phyloP scores from a whole-genome alignment of 2,888 invertebrate species.

The Aspidapion aeneum region DNA sequence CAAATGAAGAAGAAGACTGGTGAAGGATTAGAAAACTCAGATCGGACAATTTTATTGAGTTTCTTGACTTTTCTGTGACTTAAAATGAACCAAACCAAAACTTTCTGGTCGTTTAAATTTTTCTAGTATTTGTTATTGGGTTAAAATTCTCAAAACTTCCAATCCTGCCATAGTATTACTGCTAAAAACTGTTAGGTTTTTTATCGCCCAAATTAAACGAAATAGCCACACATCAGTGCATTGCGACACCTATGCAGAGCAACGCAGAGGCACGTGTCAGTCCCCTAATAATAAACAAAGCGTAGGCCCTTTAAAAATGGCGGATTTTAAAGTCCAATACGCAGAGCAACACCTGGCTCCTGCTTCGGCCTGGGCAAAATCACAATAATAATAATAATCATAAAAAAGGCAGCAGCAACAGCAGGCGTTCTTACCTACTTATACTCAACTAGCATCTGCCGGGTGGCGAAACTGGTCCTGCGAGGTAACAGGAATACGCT shows the following conservation, averaged over 20 bases:
- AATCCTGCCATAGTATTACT: too few relatives aligned
- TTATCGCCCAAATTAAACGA: neutral
- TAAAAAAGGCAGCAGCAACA: slow-evolving; percentile 27
- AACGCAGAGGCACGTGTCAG: neutral
- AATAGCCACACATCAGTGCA: neutral
- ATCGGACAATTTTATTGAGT: too few relatives aligned
- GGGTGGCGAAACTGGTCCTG: slow-evolving; percentile 32
- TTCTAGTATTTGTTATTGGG: too few relatives aligned
- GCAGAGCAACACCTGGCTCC: slow-evolving; percentile 26
- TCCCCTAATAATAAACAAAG: neutral
- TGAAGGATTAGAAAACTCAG: too few relatives aligned
- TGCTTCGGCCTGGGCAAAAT: slow-evolving; percentile 12
- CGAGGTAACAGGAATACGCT: slow-evolving; percentile 5
- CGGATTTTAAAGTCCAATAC: slow-evolving; percentile 31
- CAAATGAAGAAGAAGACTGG: too few relatives aligned
- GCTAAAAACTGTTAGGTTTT: too few relatives aligned
- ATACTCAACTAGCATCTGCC: slow-evolving; percentile 16
- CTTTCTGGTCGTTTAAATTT: too few relatives aligned
- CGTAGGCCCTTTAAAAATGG: slow-evolving; percentile 43
- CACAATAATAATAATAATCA: slow-evolving; percentile 23
- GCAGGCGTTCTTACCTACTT: too few relatives aligned
- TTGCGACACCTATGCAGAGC: neutral
- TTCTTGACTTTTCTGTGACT: too few relatives aligned
- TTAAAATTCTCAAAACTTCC: too few relatives aligned
- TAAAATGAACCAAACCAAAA: too few relatives aligned